Evolutionary conservation across 2,888 invertebrate genomes (phyloP).

Genomic region (Dendrolimus houi): DNA sequence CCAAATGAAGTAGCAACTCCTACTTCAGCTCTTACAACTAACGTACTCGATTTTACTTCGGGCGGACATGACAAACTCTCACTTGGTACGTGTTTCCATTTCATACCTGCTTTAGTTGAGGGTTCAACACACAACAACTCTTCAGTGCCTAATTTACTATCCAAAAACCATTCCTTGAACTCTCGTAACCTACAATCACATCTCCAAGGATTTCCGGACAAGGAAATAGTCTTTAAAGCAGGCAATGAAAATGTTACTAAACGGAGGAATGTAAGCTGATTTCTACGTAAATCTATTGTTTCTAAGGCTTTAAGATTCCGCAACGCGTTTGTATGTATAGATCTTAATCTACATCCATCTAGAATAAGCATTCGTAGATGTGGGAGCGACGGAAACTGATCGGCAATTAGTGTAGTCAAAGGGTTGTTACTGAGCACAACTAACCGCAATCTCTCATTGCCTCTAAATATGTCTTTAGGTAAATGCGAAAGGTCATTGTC

Average conservation of each 20-base stretch:
- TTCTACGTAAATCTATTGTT: conserved; percentile 87
- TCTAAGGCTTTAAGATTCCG: conserved; percentile 83
- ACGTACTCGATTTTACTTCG: conserved; percentile 78
- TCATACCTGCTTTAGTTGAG: conserved; percentile 78
- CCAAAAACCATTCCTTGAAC: conserved; percentile 89
- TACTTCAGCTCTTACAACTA: conserved; percentile 83
- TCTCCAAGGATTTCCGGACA: conserved; percentile 92
- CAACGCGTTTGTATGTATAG: conserved; percentile 86
- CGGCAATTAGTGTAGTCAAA: conserved; percentile 80
- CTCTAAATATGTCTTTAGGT: conserved; percentile 87
- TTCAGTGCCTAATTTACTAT: conserved; percentile 85
- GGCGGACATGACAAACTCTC: conserved; percentile 90
- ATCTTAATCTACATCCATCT: conserved; percentile 85
- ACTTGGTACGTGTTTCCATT: conserved; percentile 86
- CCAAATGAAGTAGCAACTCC: conserved; percentile 89
- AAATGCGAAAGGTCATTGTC: conserved; percentile 86
- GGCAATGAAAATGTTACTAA: conserved; percentile 80
- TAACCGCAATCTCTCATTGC: conserved; percentile 87
- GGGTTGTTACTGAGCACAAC: conserved; percentile 90
- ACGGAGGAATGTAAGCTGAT: conserved; percentile 81
- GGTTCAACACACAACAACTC: conserved; percentile 86
- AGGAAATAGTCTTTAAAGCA: conserved; percentile 85
- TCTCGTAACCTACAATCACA: conserved; percentile 92
- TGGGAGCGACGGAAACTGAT: conserved; percentile 88
- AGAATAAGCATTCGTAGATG: conserved; percentile 88